Conservation (phyloP, 2,113 vertebrate genomes). For the Cebidichthys violaceus region DNA sequence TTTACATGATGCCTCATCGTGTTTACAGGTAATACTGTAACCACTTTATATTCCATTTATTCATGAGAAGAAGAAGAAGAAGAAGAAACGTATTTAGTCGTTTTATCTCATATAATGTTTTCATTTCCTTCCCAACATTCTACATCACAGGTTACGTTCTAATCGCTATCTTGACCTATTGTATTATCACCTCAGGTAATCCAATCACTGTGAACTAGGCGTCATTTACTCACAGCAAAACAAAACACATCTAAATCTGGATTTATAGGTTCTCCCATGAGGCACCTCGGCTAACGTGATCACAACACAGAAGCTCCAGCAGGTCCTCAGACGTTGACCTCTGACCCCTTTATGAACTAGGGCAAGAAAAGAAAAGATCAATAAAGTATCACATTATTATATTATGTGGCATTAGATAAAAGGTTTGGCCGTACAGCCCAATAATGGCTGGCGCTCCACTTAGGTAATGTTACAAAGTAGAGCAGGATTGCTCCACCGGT, state of each 20-base stretch:
- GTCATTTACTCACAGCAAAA: not conserved
- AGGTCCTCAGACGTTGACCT: slow-evolving; percentile 21
- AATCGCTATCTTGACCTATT: not conserved
- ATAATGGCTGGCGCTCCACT: slow-evolving; percentile 41
- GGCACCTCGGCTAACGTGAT: not conserved
- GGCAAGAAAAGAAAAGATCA: slow-evolving; percentile 40
- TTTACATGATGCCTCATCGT: not conserved
- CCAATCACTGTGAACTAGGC: not conserved
- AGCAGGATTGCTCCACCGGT: slow-evolving; percentile 39
- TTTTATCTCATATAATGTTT: not conserved
- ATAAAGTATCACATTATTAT: slow-evolving; percentile 53
- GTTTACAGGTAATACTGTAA: not conserved
- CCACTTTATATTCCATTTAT: too few relatives aligned
- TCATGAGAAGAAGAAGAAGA: too few relatives aligned
- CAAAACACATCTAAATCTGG: not conserved
- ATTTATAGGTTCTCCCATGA: not conserved
- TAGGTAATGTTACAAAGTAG: slow-evolving; percentile 56
- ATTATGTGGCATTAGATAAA: slow-evolving; percentile 57
- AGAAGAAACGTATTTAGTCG: not conserved
- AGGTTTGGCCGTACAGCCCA: slow-evolving; percentile 14
- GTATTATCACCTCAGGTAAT: too few relatives aligned
- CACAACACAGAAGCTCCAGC: not conserved
- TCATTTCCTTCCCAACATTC: not conserved
- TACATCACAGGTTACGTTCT: not conserved
- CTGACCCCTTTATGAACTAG: slow-evolving; percentile 23